These are phyloP conservation scores for Stenotaenia linearis DNA, from an alignment of 2,888 invertebrate species.

Conservation along the genomic window DNA sequence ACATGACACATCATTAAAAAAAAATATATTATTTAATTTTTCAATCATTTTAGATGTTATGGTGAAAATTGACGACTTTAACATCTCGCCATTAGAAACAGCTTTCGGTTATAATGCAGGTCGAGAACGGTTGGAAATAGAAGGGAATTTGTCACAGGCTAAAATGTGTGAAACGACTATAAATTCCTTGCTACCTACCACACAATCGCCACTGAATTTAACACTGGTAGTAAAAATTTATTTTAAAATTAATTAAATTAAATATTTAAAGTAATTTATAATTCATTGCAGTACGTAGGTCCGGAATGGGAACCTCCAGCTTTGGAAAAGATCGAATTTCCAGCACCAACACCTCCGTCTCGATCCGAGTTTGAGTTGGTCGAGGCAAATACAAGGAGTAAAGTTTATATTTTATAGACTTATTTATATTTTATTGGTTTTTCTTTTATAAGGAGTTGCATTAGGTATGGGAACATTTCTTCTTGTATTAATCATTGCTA, in stretches of 20 bases:
- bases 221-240: not conserved
- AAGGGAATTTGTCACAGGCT: not conserved
- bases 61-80: slow-evolving; percentile 71
- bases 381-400: slow-evolving; percentile 35
- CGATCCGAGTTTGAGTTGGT: slow-evolving; percentile 27
- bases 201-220: not conserved
- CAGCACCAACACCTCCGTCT: not conserved
- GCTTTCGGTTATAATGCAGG: slow-evolving; percentile 40
- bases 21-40: not conserved
- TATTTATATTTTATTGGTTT: too few relatives aligned
- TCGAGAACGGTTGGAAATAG: slow-evolving; percentile 58
- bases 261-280: not conserved
- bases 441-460: slow-evolving; percentile 58
- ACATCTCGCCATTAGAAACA: slow-evolving; percentile 74
- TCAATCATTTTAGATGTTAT: slow-evolving; percentile 65
- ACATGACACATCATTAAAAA: slow-evolving; percentile 35
- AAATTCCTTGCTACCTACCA: not conserved
- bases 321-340: slow-evolving; percentile 29
- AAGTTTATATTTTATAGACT: not conserved
- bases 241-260: not conserved
- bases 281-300: slow-evolving; percentile 14
- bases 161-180: not conserved
- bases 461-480: slow-evolving; percentile 71
- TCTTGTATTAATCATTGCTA: slow-evolving; percentile 61
- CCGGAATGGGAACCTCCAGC: slow-evolving; percentile 28